phyloP scores from a whole-genome alignment of 1,140 invertebrate species.

The Drosophila micromelanica region DNA sequence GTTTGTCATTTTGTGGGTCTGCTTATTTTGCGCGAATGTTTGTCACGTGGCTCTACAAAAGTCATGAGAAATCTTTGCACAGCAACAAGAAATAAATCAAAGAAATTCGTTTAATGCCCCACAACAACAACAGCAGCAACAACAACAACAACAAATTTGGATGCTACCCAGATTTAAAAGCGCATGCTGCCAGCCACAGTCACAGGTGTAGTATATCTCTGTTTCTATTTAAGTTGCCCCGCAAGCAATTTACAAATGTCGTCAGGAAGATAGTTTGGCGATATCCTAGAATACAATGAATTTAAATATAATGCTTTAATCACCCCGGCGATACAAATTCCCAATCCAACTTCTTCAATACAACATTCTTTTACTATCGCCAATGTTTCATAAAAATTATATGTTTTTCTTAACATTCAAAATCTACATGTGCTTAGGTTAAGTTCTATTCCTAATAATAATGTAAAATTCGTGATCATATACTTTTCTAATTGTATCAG shows the following conservation, averaged over 20 bases:
- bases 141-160: constrained; percentile 5
- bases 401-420: no score
- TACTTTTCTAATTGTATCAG: no score
- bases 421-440: no score
- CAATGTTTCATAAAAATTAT: no score
- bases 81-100: constrained; percentile 26
- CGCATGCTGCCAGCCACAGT: background rate
- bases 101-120: constrained; percentile 8
- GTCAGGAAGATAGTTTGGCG: background rate
- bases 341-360: no score
- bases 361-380: no score
- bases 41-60: constrained; percentile 42
- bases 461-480: no score
- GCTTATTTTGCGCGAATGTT: constrained; percentile 4
- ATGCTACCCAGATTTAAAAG: constrained; percentile 24
- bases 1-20: background rate
- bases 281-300: background rate
- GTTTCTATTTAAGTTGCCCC: background rate
- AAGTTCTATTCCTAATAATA: no score
- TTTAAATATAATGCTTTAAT: no score
- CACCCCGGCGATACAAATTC: background rate
- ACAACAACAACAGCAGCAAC: background rate
- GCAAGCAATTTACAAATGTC: background rate
- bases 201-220: constrained; percentile 6
- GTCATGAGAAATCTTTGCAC: constrained; percentile 25